phyloP scores from a whole-genome alignment of 1,140 invertebrate species.

The Calephelis nemesis region DNA sequence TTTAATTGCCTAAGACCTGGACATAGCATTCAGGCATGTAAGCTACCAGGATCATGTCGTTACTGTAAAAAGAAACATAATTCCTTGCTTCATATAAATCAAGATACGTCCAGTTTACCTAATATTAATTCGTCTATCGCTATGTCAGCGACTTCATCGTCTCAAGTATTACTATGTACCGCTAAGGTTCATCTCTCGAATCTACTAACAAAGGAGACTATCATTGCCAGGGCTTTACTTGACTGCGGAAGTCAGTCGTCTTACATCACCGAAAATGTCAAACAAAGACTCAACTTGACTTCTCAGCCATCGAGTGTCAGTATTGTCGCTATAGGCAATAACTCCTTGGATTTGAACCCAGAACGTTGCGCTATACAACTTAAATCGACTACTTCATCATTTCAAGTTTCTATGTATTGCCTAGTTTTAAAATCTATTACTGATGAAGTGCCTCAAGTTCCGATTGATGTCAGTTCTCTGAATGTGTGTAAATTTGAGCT shows the following conservation, averaged over 20 bases:
- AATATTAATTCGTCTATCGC: not conserved
- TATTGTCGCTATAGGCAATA: conserved; percentile 8
- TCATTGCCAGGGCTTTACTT: not conserved
- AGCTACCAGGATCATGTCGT: conserved; percentile 3
- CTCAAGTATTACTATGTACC: conserved; percentile 5
- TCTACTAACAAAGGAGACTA: conserved; percentile 11
- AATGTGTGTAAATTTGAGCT: conserved; percentile 6
- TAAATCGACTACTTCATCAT: conserved; percentile 6
- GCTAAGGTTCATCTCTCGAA: conserved; percentile 1
- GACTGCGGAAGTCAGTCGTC: conserved; percentile 14
- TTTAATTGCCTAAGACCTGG: conserved; percentile 22
- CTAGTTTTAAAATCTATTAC: not conserved
- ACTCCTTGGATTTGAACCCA: conserved; percentile 5
- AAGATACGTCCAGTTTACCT: not conserved
- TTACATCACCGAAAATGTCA: not conserved
- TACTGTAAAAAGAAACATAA: conserved; percentile 14
- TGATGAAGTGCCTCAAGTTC: conserved; percentile 8
- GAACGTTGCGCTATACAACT: not conserved
- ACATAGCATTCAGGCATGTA: conserved; percentile 6
- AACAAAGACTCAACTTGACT: conserved; percentile 1
- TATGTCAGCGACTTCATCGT: not conserved
- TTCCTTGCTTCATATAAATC: conserved; percentile 3
- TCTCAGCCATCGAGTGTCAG: conserved; percentile 1
- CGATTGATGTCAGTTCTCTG: not conserved
- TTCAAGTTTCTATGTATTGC: conserved; percentile 1